A percentile compares a stretch with the other conserved stretches of the same genome.
Conservation (phyloP, 2,797 vertebrate genomes). For the Lacerta bilineata region DNA sequence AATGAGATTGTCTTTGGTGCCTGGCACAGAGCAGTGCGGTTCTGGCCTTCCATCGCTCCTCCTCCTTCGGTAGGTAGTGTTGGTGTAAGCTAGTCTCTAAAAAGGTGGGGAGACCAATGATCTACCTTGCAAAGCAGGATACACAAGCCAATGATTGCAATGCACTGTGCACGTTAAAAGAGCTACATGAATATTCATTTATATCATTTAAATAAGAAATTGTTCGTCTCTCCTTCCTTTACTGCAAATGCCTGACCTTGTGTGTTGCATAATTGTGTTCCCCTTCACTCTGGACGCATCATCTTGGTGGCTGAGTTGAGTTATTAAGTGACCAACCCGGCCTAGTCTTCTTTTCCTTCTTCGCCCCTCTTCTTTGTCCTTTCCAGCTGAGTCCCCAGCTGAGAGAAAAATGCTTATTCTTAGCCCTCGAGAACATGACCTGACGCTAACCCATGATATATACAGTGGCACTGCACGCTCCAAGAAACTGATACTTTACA, state of each 20-base stretch:
- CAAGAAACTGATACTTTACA: slow-evolving; percentile 1
- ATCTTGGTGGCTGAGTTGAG: not conserved
- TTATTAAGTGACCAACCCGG: not conserved
- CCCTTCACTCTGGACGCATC: no score
- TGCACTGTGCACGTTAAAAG: not conserved
- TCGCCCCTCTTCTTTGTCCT: not conserved
- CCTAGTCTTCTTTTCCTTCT: not conserved
- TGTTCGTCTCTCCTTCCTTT: not conserved
- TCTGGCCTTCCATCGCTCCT: not conserved
- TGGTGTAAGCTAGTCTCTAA: not conserved
- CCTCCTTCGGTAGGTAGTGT: not conserved
- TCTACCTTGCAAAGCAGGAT: not conserved
- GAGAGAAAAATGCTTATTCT: slow-evolving; percentile 17
- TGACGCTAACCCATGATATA: slow-evolving; percentile 4
- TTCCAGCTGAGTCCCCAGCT: not conserved
- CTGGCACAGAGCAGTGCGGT: not conserved
- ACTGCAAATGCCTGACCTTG: not conserved
- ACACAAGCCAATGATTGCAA: not conserved
- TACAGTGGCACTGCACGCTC: not conserved
- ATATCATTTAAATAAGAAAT: not conserved
- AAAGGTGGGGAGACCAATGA: not conserved
- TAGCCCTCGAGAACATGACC: not conserved
- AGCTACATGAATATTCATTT: not conserved
- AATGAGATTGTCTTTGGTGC: not conserved
- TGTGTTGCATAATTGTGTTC: not conserved